These are phyloP conservation scores for Salminus brasiliensis DNA, from an alignment of 2,113 vertebrate species.

Conservation along the genomic window DNA sequence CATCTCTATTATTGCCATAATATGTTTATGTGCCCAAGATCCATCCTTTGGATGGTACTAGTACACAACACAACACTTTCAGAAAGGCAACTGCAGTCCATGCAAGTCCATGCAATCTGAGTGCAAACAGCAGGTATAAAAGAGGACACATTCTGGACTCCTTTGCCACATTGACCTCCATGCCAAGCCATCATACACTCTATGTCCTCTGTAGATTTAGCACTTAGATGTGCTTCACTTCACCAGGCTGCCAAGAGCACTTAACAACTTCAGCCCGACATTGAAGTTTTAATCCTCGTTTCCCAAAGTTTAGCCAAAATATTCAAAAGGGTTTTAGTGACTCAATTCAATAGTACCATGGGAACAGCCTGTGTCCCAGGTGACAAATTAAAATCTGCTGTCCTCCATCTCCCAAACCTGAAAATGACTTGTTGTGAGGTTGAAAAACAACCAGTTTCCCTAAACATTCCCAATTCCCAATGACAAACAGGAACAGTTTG, in stretches of 20 bases:
- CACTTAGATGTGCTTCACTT: background rate
- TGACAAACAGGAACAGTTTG: background rate
- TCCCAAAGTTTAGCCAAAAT: conserved; percentile 27
- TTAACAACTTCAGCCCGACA: conserved; percentile 13
- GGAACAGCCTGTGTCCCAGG: background rate
- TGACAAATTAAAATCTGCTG: background rate
- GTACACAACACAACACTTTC: no score
- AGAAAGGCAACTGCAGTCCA: no score
- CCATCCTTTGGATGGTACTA: no score
- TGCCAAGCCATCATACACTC: background rate
- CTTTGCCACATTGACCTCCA: no score
- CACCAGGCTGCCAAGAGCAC: background rate
- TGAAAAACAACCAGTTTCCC: no score
- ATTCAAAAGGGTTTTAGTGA: background rate
- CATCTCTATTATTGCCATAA: no score
- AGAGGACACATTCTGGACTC: no score
- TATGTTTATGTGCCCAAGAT: no score
- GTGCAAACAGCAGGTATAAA: background rate
- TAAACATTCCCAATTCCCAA: no score
- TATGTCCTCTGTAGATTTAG: background rate
- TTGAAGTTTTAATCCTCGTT: conserved; percentile 26
- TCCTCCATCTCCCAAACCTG: background rate
- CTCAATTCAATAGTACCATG: conserved; percentile 9
- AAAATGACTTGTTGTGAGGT: background rate
- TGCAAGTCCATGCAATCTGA: no score